phyloP scores from a whole-genome alignment of 2,888 invertebrate species.

The Chirona hameri region DNA sequence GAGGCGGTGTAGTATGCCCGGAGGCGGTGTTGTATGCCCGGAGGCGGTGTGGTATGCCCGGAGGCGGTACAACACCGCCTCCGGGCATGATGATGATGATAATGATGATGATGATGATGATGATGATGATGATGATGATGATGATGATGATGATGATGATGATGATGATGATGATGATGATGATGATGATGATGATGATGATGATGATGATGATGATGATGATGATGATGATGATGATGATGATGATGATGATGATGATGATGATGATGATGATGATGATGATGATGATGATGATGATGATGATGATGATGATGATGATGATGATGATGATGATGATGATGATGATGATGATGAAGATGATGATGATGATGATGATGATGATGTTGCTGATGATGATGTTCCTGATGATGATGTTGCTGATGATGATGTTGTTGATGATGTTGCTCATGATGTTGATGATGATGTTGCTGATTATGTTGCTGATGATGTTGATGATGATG shows the following conservation, averaged over 20 bases:
- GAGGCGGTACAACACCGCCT: too few species aligned
- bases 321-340: constrained; percentile 30
- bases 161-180: constrained; percentile 30
- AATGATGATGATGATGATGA: constrained; percentile 29
- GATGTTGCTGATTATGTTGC: too few species aligned
- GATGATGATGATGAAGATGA: constrained; percentile 28
- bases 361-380: too few species aligned
- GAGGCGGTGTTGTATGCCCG: too few species aligned
- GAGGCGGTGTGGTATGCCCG: too few species aligned
- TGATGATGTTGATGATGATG: too few species aligned
- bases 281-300: constrained; percentile 29
- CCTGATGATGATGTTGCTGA: too few species aligned
- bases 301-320: constrained; percentile 30
- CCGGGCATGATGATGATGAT: too few species aligned
- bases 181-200: constrained; percentile 25
- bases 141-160: constrained; percentile 33
- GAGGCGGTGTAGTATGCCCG: too few species aligned
- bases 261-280: constrained; percentile 31
- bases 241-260: constrained; percentile 27
- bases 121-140: constrained; percentile 32
- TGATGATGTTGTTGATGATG: too few species aligned
- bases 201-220: constrained; percentile 27
- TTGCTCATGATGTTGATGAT: too few species aligned
- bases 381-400: too few species aligned
- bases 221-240: constrained; percentile 22